Evolutionary conservation across 1,140 invertebrate species (phyloP).

Genomic region (Lordiphosa clarofinis): DNA sequence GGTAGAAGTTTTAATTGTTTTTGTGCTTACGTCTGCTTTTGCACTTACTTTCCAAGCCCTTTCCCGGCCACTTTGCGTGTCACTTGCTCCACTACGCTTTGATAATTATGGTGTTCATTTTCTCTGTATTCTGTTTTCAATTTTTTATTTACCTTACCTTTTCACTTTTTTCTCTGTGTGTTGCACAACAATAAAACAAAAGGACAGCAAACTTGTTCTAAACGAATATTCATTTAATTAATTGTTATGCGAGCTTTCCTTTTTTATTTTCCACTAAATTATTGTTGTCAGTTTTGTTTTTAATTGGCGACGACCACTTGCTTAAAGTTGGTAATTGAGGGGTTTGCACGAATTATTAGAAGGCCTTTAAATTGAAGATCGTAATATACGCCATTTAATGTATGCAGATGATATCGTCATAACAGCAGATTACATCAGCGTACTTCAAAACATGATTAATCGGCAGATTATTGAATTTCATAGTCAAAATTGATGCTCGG

Average conservation of each 20-base stretch:
- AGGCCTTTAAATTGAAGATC: too few species aligned
- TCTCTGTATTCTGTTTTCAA: slow-evolving; percentile 15
- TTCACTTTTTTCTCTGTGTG: slow-evolving; percentile 3
- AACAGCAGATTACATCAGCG: too few species aligned
- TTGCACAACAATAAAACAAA: slow-evolving; percentile 33
- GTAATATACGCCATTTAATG: too few species aligned
- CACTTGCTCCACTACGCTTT: slow-evolving; percentile 7
- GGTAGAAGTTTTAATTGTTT: slow-evolving; percentile 69
- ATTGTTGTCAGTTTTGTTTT: slow-evolving; percentile 12
- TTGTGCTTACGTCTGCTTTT: slow-evolving; percentile 49
- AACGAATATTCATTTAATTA: slow-evolving; percentile 46
- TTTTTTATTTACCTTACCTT: slow-evolving; percentile 30
- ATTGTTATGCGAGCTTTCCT: slow-evolving; percentile 47
- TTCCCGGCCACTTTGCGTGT: slow-evolving; percentile 16
- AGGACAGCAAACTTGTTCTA: slow-evolving; percentile 12
- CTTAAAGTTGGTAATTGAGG: slow-evolving; percentile 40
- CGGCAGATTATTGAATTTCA: too few species aligned
- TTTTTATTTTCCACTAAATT: not conserved
- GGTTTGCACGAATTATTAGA: not conserved
- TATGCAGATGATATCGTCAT: too few species aligned
- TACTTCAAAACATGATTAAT: too few species aligned
- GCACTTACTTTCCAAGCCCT: slow-evolving; percentile 20
- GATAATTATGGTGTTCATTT: slow-evolving; percentile 40
- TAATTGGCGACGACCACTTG: slow-evolving; percentile 27
- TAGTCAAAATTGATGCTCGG: too few species aligned